Percentiles rank a stretch among this genome's conserved stretches.
Conservation (phyloP, 2,113 vertebrate species). For the Platysteira castanea region DNA sequence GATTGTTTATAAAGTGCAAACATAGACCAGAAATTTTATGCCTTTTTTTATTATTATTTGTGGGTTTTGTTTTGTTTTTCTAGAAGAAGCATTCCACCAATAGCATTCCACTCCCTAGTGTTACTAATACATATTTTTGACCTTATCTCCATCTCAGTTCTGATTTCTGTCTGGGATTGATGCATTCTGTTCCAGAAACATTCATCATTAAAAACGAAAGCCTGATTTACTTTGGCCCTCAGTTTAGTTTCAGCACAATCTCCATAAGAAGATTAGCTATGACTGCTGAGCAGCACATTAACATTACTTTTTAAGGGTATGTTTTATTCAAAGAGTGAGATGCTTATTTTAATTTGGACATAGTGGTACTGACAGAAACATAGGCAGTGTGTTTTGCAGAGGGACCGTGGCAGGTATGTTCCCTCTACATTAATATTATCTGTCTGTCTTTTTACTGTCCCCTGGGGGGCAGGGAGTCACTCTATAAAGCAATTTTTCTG, state of each 20-base stretch:
- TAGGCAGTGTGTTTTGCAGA: background rate
- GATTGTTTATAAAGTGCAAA: background rate
- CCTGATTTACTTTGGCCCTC: constrained; percentile 58
- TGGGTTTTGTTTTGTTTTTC: background rate
- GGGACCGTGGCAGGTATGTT: background rate
- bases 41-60: background rate
- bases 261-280: constrained; percentile 46
- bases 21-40: background rate
- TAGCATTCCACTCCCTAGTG: background rate
- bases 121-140: constrained; percentile 45
- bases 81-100: background rate
- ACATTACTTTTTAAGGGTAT: constrained; percentile 70
- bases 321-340: constrained; percentile 37
- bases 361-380: constrained; percentile 16
- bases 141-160: constrained; percentile 44
- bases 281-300: background rate
- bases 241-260: constrained; percentile 22
- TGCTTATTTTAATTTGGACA: constrained; percentile 38
- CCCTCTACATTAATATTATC: background rate
- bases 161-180: constrained; percentile 52
- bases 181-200: constrained; percentile 58
- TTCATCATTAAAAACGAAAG: constrained; percentile 53
- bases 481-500: background rate
- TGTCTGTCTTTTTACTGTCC: background rate
- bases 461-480: background rate